A percentile compares a stretch with the other conserved stretches of the same genome.
These are phyloP conservation scores for Laothoe populi DNA, from an alignment of 2,888 invertebrate species.

Conservation along the genomic window DNA sequence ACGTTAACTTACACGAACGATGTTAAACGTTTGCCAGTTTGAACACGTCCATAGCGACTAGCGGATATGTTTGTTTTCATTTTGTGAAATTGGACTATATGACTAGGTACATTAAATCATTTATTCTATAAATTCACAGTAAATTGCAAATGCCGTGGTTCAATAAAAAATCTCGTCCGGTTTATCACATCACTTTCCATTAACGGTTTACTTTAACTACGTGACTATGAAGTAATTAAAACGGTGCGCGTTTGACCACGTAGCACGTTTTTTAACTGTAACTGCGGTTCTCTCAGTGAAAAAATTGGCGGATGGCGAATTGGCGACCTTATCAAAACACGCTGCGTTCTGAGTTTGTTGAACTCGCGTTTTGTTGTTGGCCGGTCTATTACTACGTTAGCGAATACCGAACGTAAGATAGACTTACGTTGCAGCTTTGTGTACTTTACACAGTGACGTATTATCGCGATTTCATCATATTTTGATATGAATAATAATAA, in stretches of 20 bases:
- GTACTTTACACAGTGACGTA: slow-evolving; percentile 38
- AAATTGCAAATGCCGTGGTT: slow-evolving; percentile 39
- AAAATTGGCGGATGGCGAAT: slow-evolving; percentile 66
- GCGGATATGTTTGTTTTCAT: slow-evolving; percentile 46
- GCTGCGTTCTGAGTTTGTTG: slow-evolving; percentile 56
- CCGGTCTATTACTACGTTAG: slow-evolving; percentile 43
- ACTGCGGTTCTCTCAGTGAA: slow-evolving; percentile 61
- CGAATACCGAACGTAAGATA: slow-evolving; percentile 24
- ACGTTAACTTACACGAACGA: slow-evolving; percentile 40
- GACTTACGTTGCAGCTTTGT: slow-evolving; percentile 29
- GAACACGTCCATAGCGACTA: slow-evolving; percentile 41
- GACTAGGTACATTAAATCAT: background rate
- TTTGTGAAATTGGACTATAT: slow-evolving; percentile 26
- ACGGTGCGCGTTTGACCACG: slow-evolving; percentile 69
- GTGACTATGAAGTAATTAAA: slow-evolving; percentile 81
- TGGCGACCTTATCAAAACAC: slow-evolving; percentile 77
- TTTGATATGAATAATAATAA: slow-evolving; percentile 11
- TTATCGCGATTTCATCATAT: slow-evolving; percentile 38
- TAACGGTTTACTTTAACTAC: slow-evolving; percentile 77
- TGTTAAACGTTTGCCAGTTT: slow-evolving; percentile 44
- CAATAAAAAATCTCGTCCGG: slow-evolving; percentile 52
- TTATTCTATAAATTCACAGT: background rate
- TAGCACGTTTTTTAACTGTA: slow-evolving; percentile 72
- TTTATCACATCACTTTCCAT: slow-evolving; percentile 75
- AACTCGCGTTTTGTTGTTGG: slow-evolving; percentile 56